Base-by-base conservation (phyloP, 2,797 vertebrate genomes). In the Sebastolobus alascanus region DNA sequence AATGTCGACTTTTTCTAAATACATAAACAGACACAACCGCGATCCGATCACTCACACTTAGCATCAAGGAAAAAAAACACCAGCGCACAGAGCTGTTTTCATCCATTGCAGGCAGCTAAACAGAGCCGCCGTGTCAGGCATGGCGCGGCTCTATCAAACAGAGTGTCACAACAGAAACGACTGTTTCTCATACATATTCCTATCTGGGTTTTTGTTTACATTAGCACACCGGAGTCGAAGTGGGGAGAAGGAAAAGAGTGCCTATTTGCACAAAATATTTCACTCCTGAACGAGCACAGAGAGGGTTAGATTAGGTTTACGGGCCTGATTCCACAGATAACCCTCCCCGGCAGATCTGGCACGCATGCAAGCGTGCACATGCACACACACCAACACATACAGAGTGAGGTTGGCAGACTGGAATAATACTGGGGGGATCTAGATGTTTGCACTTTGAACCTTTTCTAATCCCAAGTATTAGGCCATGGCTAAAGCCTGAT, bases 391-490 rank as follows among this genome's bases (percentile, higher is more conserved):
- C 76, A 52, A 75, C 40, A 83, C 73, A 68, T 58, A 63, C 83
- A 92, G 75, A 90, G 84, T 67, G 88, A 90, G 84, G 85, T 87
- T 93, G 93, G 89, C 92, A 94, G 94, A 94, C 92, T 94, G 93
- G 93, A 94, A 94, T 95, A 93, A 94, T 92, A 88, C 90, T 67
- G 75, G 72, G 76, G 16, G 85, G 92, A 91, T 93, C 88, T 88
- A 77, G 88, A 94, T 95, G 91, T 94, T 93, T 95, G 93, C 93
- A 93, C 94, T 95, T 93, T 95, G 94, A 93, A 95, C 94, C 91
- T 90, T 89, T 90, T 93, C 87, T 93, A 95, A 95, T 94, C 93
- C 92, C 1, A 55, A 90, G 93, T 92, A 94, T 93, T 93, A 93
- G 93, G 93, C 75, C 92, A 91, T 85, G 90, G 90, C 90, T 92